A percentile compares a stretch with the other conserved stretches of the same genome.
These are phyloP conservation scores for Lichenostomus cassidix DNA, from an alignment of 2,113 vertebrate genomes.

Conservation along the genomic window DNA sequence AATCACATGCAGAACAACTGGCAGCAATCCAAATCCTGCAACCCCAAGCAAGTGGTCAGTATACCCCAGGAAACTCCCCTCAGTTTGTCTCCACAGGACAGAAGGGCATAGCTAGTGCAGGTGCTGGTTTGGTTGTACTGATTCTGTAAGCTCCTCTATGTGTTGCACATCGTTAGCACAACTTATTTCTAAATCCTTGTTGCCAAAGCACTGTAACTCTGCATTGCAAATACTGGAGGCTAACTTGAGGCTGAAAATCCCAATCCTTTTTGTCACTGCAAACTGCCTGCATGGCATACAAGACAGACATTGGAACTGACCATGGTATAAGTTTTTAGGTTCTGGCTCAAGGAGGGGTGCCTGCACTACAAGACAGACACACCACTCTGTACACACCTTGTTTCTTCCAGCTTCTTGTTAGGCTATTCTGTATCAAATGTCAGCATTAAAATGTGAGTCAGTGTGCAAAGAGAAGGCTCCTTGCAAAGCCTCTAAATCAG, in stretches of 20 bases:
- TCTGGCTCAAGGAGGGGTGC: background rate
- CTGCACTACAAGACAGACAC: background rate
- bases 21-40: background rate
- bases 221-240: background rate
- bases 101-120: background rate
- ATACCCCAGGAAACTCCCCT: background rate
- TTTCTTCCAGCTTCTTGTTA: background rate
- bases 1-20: background rate
- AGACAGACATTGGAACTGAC: background rate
- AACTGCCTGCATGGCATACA: background rate
- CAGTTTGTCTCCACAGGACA: background rate
- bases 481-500: background rate
- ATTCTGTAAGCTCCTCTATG: background rate
- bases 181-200: background rate
- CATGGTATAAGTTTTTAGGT: accelerated
- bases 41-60: background rate
- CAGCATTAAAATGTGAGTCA: background rate
- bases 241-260: background rate
- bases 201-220: background rate
- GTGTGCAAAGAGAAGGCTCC: background rate
- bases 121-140: background rate
- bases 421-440: background rate
- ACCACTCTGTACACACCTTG: background rate
- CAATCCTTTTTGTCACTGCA: background rate
- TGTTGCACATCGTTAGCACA: background rate